Evolutionary conservation across 2,113 vertebrate species (phyloP).

Genomic region (Carettochelys insculpta): DNA sequence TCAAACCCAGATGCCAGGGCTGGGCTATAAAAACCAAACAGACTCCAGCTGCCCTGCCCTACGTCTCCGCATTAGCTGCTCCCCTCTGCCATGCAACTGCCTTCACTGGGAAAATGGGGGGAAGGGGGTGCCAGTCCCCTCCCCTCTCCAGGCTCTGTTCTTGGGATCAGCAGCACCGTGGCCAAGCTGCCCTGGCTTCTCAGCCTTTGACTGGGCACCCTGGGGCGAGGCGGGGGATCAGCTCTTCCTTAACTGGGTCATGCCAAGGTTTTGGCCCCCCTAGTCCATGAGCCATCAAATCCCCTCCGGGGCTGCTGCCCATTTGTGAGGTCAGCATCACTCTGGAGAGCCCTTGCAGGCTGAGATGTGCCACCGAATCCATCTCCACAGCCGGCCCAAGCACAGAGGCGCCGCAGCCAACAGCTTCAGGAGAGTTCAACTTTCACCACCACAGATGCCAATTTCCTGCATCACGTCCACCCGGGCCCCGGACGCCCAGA

Average conservation of each 20-base stretch:
- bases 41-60: background rate
- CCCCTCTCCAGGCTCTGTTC: background rate
- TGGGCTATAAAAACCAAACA: background rate
- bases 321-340: background rate
- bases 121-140: background rate
- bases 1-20: background rate
- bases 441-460: background rate
- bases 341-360: background rate
- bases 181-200: background rate
- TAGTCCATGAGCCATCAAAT: no score
- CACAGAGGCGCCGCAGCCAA: no score
- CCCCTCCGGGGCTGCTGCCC: background rate
- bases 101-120: no score
- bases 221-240: no score
- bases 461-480: no score
- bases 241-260: background rate
- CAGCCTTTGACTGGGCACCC: background rate
- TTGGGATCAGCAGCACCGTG: background rate
- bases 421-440: background rate
- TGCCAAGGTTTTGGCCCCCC: background rate
- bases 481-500: background rate
- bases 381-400: no score
- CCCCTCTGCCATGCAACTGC: background rate
- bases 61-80: no score
- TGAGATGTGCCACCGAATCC: background rate